Evolutionary conservation across 2,797 vertebrate species (phyloP), one percentile per base, ranked within the genome.

Genomic region (Galago senegalensis): DNA sequence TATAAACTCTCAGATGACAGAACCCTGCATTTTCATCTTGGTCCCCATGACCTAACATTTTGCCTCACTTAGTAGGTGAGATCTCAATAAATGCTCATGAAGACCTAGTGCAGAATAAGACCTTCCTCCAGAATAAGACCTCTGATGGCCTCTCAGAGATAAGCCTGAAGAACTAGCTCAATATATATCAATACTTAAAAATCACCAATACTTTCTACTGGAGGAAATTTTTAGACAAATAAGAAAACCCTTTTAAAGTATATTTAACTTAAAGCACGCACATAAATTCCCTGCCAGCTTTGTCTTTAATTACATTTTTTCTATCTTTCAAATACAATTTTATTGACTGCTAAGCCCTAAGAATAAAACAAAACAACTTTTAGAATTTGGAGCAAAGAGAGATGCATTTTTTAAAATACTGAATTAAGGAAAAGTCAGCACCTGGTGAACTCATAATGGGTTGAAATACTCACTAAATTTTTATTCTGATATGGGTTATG

Each of bases 401-500:
- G 29, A 60, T 27, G 1, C 18, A 58, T 63, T 89, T 94, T 91
- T 53, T 21, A 40, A 81, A 95, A 79, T 81, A 73, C 10, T 72
- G 25, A 92, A 95, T 63, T 61, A 83, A 83, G 69, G 58, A 86
- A 86, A 91, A 88, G 29, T 75, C 53, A 94, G n/a, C 17, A 72
- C 16, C 29, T 89, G 53, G 5, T 91, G 6, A 95, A 63, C 61
- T 81, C 61, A 5, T n/a, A 72, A 70, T 37, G 20, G 29, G 93
- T 72, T 56, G n/a, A 67, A 60, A 61, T 5, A 10, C 65, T 61
- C 31, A 80, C 61, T 81, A 69, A 73, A 49, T 84, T 61, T 84
- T 91, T 89, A 70, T 84, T 89, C 63, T 84, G 7, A 81, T 77
- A 60, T 25, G 86, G 25, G 21, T 83, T 67, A 80, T 70, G 43